A percentile compares a stretch with the other conserved stretches of the same genome.
Conservation (phyloP, 2,888 invertebrate genomes). For the Empis livida region DNA sequence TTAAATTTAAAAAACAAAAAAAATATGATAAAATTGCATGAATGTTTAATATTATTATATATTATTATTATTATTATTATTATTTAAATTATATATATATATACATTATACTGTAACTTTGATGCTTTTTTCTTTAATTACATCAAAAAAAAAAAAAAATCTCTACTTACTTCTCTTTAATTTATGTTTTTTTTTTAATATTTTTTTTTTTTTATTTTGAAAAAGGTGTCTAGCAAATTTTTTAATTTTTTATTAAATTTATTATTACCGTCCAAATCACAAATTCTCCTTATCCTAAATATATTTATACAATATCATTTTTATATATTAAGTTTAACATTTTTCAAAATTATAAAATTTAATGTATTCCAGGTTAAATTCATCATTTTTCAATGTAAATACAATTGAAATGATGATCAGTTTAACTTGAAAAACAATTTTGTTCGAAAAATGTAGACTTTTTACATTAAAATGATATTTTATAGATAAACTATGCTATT, state of each 20-base stretch:
- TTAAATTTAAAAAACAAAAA: conserved; percentile 11
- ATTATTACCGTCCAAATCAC: conserved; percentile 44
- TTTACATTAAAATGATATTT: too few relatives aligned
- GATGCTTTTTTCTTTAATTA: conserved; percentile 18
- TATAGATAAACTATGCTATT: conserved; percentile 24
- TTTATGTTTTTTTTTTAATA: neutral
- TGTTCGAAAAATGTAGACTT: too few relatives aligned
- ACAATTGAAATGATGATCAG: too few relatives aligned
- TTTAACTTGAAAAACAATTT: too few relatives aligned
- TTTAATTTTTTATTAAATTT: conserved; percentile 8
- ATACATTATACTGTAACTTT: conserved; percentile 18
- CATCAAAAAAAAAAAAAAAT: neutral
- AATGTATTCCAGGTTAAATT: too few relatives aligned
- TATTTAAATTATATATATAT: conserved; percentile 15
- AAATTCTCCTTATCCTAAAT: conserved; percentile 39
- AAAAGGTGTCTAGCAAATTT: neutral
- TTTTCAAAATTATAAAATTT: too few relatives aligned
- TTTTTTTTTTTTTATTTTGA: neutral
- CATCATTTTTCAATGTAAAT: too few relatives aligned
- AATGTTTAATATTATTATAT: conserved; percentile 17
- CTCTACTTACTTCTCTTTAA: conserved; percentile 6
- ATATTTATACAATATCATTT: too few relatives aligned
- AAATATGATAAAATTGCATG: conserved; percentile 15
- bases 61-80: conserved; percentile 11
- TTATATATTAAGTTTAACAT: too few relatives aligned